phyloP scores from a whole-genome alignment of 2,888 invertebrate species.

The Mythimna lalbum region DNA sequence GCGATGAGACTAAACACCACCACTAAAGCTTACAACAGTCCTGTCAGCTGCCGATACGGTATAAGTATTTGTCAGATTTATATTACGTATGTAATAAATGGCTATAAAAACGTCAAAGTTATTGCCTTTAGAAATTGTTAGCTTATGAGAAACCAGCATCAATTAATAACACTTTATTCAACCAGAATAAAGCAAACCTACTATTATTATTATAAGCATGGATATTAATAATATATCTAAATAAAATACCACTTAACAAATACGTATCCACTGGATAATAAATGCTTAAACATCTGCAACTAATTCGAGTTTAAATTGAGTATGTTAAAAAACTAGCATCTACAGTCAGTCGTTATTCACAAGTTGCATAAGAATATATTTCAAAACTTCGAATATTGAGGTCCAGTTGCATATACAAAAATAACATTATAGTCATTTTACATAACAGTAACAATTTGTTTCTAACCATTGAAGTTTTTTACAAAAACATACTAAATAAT shows the following conservation, averaged over 20 bases:
- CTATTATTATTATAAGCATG: slow-evolving; percentile 60
- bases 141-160: slow-evolving; percentile 44
- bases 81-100: slow-evolving; percentile 58
- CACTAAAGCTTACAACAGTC: slow-evolving; percentile 65
- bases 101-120: slow-evolving; percentile 57
- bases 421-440: slow-evolving; percentile 80
- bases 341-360: slow-evolving; percentile 86
- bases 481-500: slow-evolving; percentile 74
- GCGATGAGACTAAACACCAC: slow-evolving; percentile 52
- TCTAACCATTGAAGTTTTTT: slow-evolving; percentile 79
- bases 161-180: slow-evolving; percentile 53
- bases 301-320: slow-evolving; percentile 72
- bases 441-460: slow-evolving; percentile 90
- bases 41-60: slow-evolving; percentile 69
- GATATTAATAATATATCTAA: slow-evolving; percentile 61
- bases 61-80: slow-evolving; percentile 53
- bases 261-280: slow-evolving; percentile 68
- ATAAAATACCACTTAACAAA: slow-evolving; percentile 65
- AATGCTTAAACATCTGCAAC: slow-evolving; percentile 75
- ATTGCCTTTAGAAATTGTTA: slow-evolving; percentile 57
- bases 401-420: slow-evolving; percentile 86
- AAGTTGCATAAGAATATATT: slow-evolving; percentile 82
- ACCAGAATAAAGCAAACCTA: slow-evolving; percentile 62
- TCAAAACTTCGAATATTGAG: slow-evolving; percentile 82
- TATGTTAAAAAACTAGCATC: slow-evolving; percentile 79